Percentiles rank a stretch among this genome's conserved stretches.
These are phyloP conservation scores for Drosophila burlai DNA, from an alignment of 1,140 invertebrate genomes.

Conservation along the genomic window DNA sequence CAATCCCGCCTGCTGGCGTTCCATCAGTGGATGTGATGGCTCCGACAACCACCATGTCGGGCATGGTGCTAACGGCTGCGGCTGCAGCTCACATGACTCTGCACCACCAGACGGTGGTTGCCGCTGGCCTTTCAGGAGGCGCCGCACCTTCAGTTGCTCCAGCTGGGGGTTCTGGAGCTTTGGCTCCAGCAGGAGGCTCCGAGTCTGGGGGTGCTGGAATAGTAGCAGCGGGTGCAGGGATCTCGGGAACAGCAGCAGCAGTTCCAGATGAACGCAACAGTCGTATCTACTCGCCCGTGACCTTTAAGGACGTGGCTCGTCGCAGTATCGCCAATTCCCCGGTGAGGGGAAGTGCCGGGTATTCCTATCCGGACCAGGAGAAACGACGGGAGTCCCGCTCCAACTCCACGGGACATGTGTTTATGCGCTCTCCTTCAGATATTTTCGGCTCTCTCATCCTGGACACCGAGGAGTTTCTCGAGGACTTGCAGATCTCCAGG, in stretches of 20 bases:
- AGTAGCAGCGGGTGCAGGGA: constrained; percentile 76
- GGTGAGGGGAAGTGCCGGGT: constrained; percentile 85
- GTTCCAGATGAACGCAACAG: constrained; percentile 86
- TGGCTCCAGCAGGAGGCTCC: constrained; percentile 80
- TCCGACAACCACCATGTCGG: constrained; percentile 36
- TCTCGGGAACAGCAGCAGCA: constrained; percentile 84
- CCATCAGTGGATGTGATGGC: constrained; percentile 19
- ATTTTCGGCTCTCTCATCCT: constrained; percentile 86
- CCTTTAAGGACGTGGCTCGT: constrained; percentile 92
- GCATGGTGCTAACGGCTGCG: constrained; percentile 54
- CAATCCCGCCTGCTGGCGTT: constrained; percentile 1
- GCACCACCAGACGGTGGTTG: constrained; percentile 67
- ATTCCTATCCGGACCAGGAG: constrained; percentile 49
- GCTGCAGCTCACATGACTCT: constrained; percentile 55
- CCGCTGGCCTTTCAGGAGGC: constrained; percentile 84
- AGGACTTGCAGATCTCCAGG: constrained; percentile 86
- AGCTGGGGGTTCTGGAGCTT: constrained; percentile 83
- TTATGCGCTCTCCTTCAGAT: constrained; percentile 85
- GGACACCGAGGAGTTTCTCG: constrained; percentile 87
- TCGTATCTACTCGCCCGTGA: constrained; percentile 92
- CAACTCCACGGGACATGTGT: constrained; percentile 86
- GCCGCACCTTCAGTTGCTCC: constrained; percentile 38
- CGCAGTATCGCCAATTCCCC: constrained; percentile 91
- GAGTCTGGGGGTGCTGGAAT: constrained; percentile 80
- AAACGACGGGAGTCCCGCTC: constrained; percentile 86